Evolutionary conservation across 2,888 invertebrate species (phyloP).

Genomic region (Rutpela maculata): DNA sequence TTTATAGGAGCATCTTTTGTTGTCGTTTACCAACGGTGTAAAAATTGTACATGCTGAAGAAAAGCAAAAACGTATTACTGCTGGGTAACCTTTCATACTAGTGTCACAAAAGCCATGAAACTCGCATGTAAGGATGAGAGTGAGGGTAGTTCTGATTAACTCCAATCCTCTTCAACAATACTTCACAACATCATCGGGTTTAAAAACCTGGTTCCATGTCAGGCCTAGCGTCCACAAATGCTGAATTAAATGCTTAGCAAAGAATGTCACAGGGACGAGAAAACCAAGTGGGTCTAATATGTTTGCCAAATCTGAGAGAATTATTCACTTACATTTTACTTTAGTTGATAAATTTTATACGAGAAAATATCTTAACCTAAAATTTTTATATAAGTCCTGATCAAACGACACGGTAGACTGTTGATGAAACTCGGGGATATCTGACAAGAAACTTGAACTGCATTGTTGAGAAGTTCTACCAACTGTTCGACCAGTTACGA

Average conservation of each 20-base stretch:
- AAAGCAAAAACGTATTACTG: no score
- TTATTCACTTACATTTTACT: background rate
- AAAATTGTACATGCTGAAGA: no score
- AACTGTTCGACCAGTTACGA: constrained; percentile 21
- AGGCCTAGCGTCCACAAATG: constrained; percentile 1
- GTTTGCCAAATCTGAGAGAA: background rate
- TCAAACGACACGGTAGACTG: background rate
- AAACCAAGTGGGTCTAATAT: constrained; percentile 20
- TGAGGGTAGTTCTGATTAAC: no score
- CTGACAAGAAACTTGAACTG: background rate
- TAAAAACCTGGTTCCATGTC: background rate
- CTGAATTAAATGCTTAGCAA: constrained; percentile 12
- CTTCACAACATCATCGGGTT: background rate
- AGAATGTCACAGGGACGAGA: background rate
- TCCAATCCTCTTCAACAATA: background rate
- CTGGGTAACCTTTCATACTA: no score
- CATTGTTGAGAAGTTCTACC: background rate
- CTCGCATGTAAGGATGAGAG: no score
- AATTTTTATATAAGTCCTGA: constrained; percentile 4
- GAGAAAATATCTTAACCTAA: constrained; percentile 12
- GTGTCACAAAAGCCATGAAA: background rate
- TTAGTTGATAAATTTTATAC: background rate
- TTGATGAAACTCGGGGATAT: constrained; percentile 14
- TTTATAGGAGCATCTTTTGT: no score
- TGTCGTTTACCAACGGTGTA: no score